Evolutionary conservation across 2,113 vertebrate genomes (phyloP).

Genomic region (Donacobius atricapilla): DNA sequence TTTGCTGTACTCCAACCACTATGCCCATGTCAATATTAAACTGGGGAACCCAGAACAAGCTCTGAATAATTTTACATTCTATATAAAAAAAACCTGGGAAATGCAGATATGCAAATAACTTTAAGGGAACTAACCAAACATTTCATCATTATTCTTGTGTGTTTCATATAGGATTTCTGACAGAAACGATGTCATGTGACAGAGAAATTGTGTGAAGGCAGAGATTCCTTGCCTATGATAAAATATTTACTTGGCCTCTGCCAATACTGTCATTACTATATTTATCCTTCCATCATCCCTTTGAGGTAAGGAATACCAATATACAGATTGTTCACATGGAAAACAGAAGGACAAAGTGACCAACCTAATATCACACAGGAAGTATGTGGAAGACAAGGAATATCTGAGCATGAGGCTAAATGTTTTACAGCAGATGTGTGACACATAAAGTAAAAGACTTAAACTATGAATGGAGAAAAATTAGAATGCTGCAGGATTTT

Average conservation of each 20-base stretch:
- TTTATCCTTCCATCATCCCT: slow-evolving; percentile 28
- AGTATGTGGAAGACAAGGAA: neutral
- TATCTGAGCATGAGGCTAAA: neutral
- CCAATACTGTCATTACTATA: slow-evolving; percentile 11
- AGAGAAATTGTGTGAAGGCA: neutral
- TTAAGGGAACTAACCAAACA: neutral
- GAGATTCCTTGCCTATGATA: neutral
- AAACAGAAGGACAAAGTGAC: slow-evolving; percentile 15
- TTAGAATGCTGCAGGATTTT: neutral
- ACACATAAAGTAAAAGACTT: neutral
- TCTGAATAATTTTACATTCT: neutral
- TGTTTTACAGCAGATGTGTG: slow-evolving; percentile 4
- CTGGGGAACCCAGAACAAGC: neutral
- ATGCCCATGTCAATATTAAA: neutral
- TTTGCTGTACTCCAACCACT: neutral
- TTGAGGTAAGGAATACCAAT: slow-evolving; percentile 28
- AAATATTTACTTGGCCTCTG: slow-evolving; percentile 26
- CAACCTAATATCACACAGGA: neutral
- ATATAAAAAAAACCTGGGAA: neutral
- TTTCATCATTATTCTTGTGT: neutral
- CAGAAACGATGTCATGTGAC: rapidly evolving
- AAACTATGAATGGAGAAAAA: neutral
- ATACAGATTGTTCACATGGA: neutral
- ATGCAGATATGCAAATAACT: neutral
- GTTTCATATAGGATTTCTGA: neutral